Evolutionary conservation across 1,140 invertebrate species (phyloP), one percentile per base, ranked within the genome.

Genomic region (Caenorhabditis inopinata): DNA sequence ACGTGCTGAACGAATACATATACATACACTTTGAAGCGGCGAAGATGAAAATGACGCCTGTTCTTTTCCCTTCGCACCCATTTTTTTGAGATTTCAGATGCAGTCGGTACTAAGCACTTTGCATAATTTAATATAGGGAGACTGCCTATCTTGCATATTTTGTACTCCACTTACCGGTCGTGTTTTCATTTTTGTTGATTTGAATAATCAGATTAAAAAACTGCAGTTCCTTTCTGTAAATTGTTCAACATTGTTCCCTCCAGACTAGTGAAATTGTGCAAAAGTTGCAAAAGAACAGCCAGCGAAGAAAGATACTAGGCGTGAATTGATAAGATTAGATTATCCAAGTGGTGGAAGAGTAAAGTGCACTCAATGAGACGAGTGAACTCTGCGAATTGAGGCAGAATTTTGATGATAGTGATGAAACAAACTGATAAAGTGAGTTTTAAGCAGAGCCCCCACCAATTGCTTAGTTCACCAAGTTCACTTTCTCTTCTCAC

Each of bases 251-350:
- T 25, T 25, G 9, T 68, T 58, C 38, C 49, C 18, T 5, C 6
- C 23, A 53, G 49, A 53, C 49, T 18, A n/a, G 27, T 21, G 11
- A 38, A 18, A 38, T 68, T 68, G 32, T 68, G 58, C 58, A 68
- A 23, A n/a, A 68, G n/a, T 68, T 68, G 58, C 58, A 68, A 38
- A 68, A 68, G 11, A 3, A 25, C 58, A 68, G 38, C 58, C 35
- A 58, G 32, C 7, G 27, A 29, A 68, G 23, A 58, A 32, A 32
- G 53, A 42, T n/a, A 38, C 5, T 2, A 35, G 16, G 58, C 32
- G 58, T 68, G 58, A 68, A 38, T 14, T 68, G 58, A 68, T 68
- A 68, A 68, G 58, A 68, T 68, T 68, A 58, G 53, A 58, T 29
- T 12, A 68, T 68, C 58, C 58, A 68, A 68, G 38, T n/a, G 58